Percentiles rank a stretch among this genome's conserved stretches.
These are phyloP conservation scores for Sogatella furcifera DNA, from an alignment of 1,140 invertebrate genomes.

Conservation along the genomic window DNA sequence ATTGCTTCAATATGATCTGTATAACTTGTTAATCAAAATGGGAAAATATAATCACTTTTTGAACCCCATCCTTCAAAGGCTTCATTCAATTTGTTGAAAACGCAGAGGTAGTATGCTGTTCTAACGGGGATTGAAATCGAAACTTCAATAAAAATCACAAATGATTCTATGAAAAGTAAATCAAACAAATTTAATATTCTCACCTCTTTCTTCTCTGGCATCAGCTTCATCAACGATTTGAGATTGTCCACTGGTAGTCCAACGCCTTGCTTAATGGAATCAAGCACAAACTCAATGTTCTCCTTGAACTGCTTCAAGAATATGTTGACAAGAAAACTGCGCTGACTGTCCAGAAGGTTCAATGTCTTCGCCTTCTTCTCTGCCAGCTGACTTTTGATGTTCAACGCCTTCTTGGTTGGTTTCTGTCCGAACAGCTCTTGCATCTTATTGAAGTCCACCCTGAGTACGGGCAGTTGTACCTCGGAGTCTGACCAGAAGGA, in stretches of 20 bases:
- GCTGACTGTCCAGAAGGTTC: conserved; percentile 38
- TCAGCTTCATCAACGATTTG: conserved; percentile 37
- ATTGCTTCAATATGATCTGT: too few species aligned
- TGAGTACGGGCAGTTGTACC: conserved; percentile 18
- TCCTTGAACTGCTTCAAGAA: conserved; percentile 45
- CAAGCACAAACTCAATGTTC: conserved; percentile 34
- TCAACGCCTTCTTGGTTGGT: background rate
- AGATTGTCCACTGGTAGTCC: conserved; percentile 40
- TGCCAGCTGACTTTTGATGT: too few species aligned
- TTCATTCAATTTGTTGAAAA: too few species aligned
- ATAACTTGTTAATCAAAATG: too few species aligned
- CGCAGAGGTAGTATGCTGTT: too few species aligned
- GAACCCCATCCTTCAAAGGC: too few species aligned
- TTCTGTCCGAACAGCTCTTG: conserved; percentile 35
- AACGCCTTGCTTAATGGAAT: conserved; percentile 32
- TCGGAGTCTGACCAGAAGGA: conserved; percentile 25
- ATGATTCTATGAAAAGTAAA: too few species aligned
- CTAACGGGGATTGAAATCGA: too few species aligned
- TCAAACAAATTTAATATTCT: background rate
- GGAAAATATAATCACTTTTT: too few species aligned
- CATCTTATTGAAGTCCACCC: conserved; percentile 28
- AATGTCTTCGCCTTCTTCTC: conserved; percentile 14
- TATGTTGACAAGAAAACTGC: conserved; percentile 47
- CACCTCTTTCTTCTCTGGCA: conserved; percentile 44
- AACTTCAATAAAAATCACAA: too few species aligned